Evolutionary conservation across 1,140 invertebrate species (phyloP).

Genomic region (Cydia pomonella): DNA sequence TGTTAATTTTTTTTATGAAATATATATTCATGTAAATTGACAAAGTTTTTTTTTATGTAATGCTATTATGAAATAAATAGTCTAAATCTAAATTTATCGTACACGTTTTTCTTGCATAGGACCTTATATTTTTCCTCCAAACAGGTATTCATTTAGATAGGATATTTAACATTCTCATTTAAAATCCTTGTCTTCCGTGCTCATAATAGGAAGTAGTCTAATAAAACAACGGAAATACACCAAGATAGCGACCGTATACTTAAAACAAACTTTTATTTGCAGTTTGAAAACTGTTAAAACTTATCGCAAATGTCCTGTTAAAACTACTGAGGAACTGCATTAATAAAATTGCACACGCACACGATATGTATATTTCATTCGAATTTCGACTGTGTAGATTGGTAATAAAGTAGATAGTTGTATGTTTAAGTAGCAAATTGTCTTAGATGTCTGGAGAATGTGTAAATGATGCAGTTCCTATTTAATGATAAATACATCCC

Average conservation of each 20-base stretch:
- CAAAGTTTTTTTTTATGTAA: too few species aligned
- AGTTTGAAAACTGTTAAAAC: neutral
- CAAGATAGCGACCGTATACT: neutral
- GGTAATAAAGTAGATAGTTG: neutral
- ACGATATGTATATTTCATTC: neutral
- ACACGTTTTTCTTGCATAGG: too few species aligned
- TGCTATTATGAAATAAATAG: too few species aligned
- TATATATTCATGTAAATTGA: too few species aligned
- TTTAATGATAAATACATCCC: neutral
- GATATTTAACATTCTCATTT: too few species aligned
- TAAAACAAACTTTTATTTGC: slow-evolving; percentile 17
- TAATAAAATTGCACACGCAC: slow-evolving; percentile 6
- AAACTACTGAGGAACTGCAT: neutral
- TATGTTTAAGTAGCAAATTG: neutral
- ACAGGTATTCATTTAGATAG: too few species aligned
- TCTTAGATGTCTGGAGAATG: neutral
- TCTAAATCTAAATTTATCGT: too few species aligned
- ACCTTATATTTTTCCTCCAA: too few species aligned
- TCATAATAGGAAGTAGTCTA: neutral
- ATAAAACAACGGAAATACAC: neutral
- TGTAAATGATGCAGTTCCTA: neutral
- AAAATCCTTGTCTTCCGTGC: neutral
- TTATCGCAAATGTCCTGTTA: neutral
- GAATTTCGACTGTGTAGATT: neutral
- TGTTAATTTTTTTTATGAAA: too few species aligned